Evolutionary conservation across 2,113 vertebrate genomes (phyloP).

Genomic region (Semicossyphus pulcher): DNA sequence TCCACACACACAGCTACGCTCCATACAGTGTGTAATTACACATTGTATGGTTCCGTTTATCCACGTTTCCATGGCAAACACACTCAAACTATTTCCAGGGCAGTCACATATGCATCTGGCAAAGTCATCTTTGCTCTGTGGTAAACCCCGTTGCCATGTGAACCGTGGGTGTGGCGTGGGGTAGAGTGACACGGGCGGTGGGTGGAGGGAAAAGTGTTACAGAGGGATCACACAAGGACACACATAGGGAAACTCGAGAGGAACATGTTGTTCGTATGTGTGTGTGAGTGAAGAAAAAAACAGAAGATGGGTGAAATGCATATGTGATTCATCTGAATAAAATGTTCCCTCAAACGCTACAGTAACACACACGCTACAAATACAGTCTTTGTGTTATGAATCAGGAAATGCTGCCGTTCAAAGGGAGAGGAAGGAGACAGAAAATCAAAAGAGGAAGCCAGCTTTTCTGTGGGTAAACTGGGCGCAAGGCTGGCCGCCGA

Average conservation of each 20-base stretch:
- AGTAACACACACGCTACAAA: conserved; percentile 8
- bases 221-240: conserved; percentile 56
- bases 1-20: conserved; percentile 28
- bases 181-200: conserved; percentile 13
- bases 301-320: conserved; percentile 18
- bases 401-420: conserved; percentile 38
- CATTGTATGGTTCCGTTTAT: conserved; percentile 55
- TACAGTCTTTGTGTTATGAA: conserved; percentile 43
- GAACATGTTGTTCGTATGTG: conserved; percentile 40
- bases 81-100: conserved; percentile 57
- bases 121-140: conserved; percentile 59
- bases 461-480: conserved; percentile 34
- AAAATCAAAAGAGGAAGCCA: conserved; percentile 53
- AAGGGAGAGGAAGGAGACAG: conserved; percentile 32
- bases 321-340: conserved; percentile 29
- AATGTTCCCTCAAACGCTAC: background rate
- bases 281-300: background rate
- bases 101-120: conserved; percentile 61
- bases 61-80: conserved; percentile 61
- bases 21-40: conserved; percentile 38
- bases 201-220: conserved; percentile 28
- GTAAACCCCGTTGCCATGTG: conserved; percentile 69
- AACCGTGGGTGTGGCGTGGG: conserved; percentile 65
- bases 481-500: conserved; percentile 45
- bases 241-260: conserved; percentile 28